Percentiles rank a stretch among this genome's conserved stretches.
phyloP scores from a whole-genome alignment of 2,797 vertebrate genomes.

The Bradypodion ventrale region DNA sequence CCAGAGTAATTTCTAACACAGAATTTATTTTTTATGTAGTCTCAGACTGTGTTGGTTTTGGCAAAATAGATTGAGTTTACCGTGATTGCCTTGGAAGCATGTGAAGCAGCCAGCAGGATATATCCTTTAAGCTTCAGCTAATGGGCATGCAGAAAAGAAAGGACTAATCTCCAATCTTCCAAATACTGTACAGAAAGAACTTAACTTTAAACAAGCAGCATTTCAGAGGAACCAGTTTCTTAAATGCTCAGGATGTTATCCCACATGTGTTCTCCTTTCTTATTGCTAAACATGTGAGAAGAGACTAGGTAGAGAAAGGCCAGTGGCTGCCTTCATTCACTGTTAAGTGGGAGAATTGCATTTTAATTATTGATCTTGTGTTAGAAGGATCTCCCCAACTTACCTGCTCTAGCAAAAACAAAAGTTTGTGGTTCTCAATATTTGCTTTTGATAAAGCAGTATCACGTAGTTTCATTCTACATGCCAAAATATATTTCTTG shows the following conservation, averaged over 20 bases:
- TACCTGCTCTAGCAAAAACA: constrained; percentile 31
- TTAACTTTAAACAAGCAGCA: constrained; percentile 23
- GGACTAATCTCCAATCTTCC: too few relatives aligned
- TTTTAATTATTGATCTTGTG: background rate
- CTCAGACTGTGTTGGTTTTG: background rate
- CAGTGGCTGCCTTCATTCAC: background rate
- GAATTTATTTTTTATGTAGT: too few relatives aligned
- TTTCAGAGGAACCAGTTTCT: constrained; percentile 53
- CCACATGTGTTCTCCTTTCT: too few relatives aligned
- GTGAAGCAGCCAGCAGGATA: background rate
- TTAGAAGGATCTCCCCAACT: constrained; percentile 9
- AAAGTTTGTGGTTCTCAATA: constrained; percentile 33
- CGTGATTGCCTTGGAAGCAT: background rate
- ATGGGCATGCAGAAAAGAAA: background rate
- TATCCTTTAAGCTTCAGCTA: background rate
- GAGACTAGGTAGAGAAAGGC: background rate
- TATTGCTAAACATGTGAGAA: constrained; percentile 41
- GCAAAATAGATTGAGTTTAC: background rate
- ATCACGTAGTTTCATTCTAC: background rate
- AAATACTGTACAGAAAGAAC: constrained; percentile 16
- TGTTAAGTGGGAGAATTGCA: background rate
- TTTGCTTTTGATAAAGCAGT: background rate
- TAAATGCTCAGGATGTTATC: too few relatives aligned
- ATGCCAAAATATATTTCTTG: background rate
- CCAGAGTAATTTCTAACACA: too few relatives aligned